Conservation (phyloP, 1,140 invertebrate species). For the Euura saliciscinereae region DNA sequence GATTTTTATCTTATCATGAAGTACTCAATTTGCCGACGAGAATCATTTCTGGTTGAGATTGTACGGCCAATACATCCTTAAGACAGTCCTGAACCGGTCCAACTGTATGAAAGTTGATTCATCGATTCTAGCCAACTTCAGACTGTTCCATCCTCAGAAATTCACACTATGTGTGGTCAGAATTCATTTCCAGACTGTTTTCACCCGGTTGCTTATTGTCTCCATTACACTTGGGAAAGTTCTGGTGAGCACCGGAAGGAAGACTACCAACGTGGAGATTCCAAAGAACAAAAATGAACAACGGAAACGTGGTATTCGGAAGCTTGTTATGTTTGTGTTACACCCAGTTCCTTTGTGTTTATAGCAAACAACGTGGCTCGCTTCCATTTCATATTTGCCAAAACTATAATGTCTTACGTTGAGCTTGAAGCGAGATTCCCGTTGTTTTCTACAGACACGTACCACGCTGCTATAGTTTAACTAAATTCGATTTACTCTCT, state of each 20-base stretch:
- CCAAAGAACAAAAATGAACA: neutral
- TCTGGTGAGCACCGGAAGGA: neutral
- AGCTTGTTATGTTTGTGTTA: slow-evolving; percentile 6
- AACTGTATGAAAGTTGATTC: too few relatives aligned
- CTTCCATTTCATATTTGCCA: slow-evolving; percentile 20
- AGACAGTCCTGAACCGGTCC: too few relatives aligned
- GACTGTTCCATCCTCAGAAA: too few relatives aligned
- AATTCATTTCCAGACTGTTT: too few relatives aligned
- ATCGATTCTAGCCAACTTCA: too few relatives aligned
- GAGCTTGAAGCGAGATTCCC: slow-evolving; percentile 14
- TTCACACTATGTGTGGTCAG: too few relatives aligned
- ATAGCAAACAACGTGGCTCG: neutral
- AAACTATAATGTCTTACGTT: slow-evolving; percentile 34
- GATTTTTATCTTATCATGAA: too few relatives aligned
- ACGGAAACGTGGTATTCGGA: neutral
- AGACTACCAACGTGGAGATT: neutral
- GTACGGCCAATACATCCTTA: too few relatives aligned
- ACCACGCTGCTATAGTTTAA: slow-evolving; percentile 32
- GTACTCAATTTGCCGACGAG: too few relatives aligned
- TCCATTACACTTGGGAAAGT: too few relatives aligned
- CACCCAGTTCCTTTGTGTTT: neutral
- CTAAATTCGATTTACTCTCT: slow-evolving; percentile 42
- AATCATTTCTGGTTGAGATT: too few relatives aligned
- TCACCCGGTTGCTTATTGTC: too few relatives aligned
- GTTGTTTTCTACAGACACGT: slow-evolving; percentile 6